Evolutionary conservation across 2,888 invertebrate species (phyloP).

Genomic region (Anodontia alba): DNA sequence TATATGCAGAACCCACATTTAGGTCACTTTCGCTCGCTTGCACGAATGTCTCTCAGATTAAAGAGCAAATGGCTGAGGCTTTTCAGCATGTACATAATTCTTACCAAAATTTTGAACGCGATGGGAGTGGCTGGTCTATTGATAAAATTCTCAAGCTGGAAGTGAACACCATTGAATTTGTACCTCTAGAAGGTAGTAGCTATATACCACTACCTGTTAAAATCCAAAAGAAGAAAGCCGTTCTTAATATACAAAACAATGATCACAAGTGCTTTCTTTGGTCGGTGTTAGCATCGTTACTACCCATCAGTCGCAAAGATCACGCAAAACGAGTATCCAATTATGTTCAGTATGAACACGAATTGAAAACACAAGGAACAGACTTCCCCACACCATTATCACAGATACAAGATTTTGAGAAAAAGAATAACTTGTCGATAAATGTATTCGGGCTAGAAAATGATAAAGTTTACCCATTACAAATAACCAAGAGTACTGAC

Average conservation of each 20-base stretch:
- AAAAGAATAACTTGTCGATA: conserved; percentile 26
- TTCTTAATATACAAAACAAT: conserved; percentile 48
- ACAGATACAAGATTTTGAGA: conserved; percentile 8
- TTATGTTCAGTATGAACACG: too few relatives aligned
- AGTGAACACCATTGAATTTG: conserved; percentile 37
- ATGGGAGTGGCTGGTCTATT: too few relatives aligned
- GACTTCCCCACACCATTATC: conserved; percentile 31
- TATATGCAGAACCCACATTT: conserved; percentile 50
- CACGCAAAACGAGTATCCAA: too few relatives aligned
- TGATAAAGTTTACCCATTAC: too few relatives aligned
- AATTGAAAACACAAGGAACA: conserved; percentile 23
- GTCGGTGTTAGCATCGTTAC: conserved; percentile 40
- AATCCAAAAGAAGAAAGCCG: too few relatives aligned
- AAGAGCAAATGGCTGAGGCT: too few relatives aligned
- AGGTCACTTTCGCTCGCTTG: too few relatives aligned
- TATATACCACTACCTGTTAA: conserved; percentile 37
- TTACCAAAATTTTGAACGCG: conserved; percentile 44
- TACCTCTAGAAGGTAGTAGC: too few relatives aligned
- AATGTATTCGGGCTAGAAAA: conserved; percentile 18
- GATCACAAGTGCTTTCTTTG: conserved; percentile 52
- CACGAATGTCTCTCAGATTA: too few relatives aligned
- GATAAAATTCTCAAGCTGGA: conserved; percentile 47
- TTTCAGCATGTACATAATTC: conserved; percentile 32
- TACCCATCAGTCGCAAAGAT: conserved; percentile 24
- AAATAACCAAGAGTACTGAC: background rate